Conservation (phyloP, 2,888 invertebrate species). For the Drosophila anomelani region DNA sequence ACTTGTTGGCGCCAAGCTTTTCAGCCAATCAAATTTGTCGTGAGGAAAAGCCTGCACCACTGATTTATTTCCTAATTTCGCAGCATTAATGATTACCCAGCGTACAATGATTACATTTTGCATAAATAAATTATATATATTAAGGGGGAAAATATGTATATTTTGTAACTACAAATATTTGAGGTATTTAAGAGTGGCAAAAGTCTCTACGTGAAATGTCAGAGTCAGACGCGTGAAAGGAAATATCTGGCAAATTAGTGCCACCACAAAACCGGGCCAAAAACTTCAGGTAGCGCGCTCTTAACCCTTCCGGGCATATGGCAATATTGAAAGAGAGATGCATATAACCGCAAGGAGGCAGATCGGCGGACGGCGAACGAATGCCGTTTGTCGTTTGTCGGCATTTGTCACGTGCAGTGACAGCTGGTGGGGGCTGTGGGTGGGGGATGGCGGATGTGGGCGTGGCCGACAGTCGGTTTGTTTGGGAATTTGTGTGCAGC, state of each 20-base stretch:
- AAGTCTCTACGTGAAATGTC: conserved; percentile 18
- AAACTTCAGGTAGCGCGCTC: conserved; percentile 34
- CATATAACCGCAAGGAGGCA: background rate
- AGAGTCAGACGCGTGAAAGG: conserved; percentile 29
- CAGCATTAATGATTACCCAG: conserved; percentile 36
- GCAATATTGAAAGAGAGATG: conserved; percentile 28
- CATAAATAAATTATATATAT: conserved; percentile 66
- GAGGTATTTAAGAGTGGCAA: conserved; percentile 2
- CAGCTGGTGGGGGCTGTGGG: conserved; percentile 39
- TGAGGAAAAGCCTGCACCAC: conserved; percentile 1
- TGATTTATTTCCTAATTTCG: conserved; percentile 31
- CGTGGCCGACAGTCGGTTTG: conserved; percentile 48
- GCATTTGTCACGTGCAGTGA: conserved; percentile 71
- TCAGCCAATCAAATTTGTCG: conserved; percentile 38
- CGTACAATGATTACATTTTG: conserved; percentile 62
- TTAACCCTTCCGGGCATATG: conserved; percentile 21
- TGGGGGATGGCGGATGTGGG: conserved; percentile 16
- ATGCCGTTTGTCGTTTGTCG: conserved; percentile 64
- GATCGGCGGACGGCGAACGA: conserved; percentile 19
- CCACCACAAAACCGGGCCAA: conserved; percentile 24
- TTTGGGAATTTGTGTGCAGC: conserved; percentile 59
- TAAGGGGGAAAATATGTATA: background rate
- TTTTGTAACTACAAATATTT: background rate
- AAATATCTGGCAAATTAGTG: conserved; percentile 58
- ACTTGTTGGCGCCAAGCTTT: conserved; percentile 77